Conservation (phyloP, 2,888 invertebrate species). For the Tiliacea aurago region DNA sequence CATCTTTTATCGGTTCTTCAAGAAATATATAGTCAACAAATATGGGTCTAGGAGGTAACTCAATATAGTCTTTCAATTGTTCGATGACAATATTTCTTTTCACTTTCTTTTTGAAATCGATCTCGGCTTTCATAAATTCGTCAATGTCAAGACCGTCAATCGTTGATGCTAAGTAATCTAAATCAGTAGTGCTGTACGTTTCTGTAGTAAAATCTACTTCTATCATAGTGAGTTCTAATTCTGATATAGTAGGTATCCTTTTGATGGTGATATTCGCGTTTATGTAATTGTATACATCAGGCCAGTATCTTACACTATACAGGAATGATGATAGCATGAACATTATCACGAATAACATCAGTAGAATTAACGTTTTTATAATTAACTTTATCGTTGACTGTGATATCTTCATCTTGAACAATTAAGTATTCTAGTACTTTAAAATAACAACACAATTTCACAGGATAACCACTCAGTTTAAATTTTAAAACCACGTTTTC, state of each 20-base stretch:
- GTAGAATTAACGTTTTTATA: slow-evolving; percentile 76
- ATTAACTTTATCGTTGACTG: slow-evolving; percentile 75
- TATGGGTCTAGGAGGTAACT: slow-evolving; percentile 56
- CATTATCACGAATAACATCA: slow-evolving; percentile 80
- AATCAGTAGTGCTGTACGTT: slow-evolving; percentile 71
- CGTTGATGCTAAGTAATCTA: slow-evolving; percentile 70
- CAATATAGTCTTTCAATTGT: slow-evolving; percentile 63
- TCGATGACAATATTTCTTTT: slow-evolving; percentile 67
- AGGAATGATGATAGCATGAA: slow-evolving; percentile 79
- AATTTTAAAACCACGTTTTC: not conserved
- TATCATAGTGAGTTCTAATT: slow-evolving; percentile 76
- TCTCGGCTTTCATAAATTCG: slow-evolving; percentile 72
- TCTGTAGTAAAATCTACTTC: slow-evolving; percentile 76
- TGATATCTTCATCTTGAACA: slow-evolving; percentile 76
- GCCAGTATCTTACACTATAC: slow-evolving; percentile 84
- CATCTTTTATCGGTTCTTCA: slow-evolving; percentile 65
- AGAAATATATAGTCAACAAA: slow-evolving; percentile 80
- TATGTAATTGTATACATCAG: slow-evolving; percentile 83
- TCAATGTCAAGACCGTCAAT: slow-evolving; percentile 70
- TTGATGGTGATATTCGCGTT: slow-evolving; percentile 86
- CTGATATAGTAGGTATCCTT: slow-evolving; percentile 82
- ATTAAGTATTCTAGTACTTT: not conserved
- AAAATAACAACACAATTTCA: not conserved
- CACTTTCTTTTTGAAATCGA: slow-evolving; percentile 60
- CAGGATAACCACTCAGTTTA: not conserved